These are phyloP conservation scores for Nebria salina DNA, from an alignment of 2,888 invertebrate genomes.

Conservation along the genomic window DNA sequence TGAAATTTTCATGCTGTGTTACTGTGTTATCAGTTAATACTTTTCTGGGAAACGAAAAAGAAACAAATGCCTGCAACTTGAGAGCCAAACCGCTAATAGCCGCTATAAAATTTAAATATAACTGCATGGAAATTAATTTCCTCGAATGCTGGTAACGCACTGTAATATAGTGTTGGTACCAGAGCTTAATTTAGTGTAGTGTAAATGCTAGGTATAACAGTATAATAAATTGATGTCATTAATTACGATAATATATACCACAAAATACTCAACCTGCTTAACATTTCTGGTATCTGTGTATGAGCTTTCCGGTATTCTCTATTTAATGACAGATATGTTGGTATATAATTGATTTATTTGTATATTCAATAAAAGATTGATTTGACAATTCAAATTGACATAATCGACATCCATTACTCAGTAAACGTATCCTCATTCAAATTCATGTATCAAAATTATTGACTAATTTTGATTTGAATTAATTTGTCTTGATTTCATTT, in stretches of 20 bases:
- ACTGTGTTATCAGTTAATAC: not conserved
- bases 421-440: too few species aligned
- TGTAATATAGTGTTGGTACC: not conserved
- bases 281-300: conserved; percentile 6
- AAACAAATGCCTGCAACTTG: not conserved
- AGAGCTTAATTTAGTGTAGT: conserved; percentile 3
- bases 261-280: not conserved
- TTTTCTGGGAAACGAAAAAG: not conserved
- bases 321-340: not conserved
- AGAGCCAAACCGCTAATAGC: conserved; percentile 1
- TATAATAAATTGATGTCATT: conserved; percentile 15
- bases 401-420: too few species aligned
- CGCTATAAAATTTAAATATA: conserved; percentile 8
- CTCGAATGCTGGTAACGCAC: not conserved
- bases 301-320: not conserved
- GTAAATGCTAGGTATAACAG: conserved; percentile 9
- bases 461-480: too few species aligned
- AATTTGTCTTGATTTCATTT: too few species aligned
- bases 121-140: conserved; percentile 11
- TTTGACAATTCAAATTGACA: not conserved
- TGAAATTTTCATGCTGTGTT: not conserved
- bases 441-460: too few species aligned
- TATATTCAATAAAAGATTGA: not conserved
- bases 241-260: conserved; percentile 8
- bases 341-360: not conserved